Evolutionary conservation across 2,113 vertebrate species (phyloP), one percentile per base, ranked within the genome.

Genomic region (Eulemur macaco): DNA sequence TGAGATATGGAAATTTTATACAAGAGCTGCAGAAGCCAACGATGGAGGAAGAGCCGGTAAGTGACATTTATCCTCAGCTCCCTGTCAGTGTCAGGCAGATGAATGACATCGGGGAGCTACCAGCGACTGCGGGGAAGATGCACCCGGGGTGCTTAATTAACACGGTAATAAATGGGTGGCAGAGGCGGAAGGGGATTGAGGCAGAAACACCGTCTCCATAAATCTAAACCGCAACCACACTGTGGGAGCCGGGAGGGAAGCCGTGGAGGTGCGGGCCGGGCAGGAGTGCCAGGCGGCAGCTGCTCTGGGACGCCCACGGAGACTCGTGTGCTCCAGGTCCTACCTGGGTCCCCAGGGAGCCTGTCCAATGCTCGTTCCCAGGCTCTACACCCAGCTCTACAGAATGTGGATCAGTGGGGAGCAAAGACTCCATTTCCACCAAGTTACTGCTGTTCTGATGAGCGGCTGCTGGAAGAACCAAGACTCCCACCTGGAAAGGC

Each of bases 251-350:
- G 7, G 39, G 1, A 18, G 73, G 31, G 58, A 14, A 14, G 8
- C 84, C 66, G 6, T 15, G 34, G 31, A 13, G 82, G 85, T 0
- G 1, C 17, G 31, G 31, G 18, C 5, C 37, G 13, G 86, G 71
- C 1, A 58, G n/a, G 5, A 50, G 6, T 29, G 29, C 25, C 37
- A 54, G 20, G 3, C 1, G 5, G 39, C 13, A 2, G 50, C 52
- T 11, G 45, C 45, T 11, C 4, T 0, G 0, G 15, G 63, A 42
- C 29, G 80, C 52, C 1, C 21, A 3, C 25, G 4, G 45, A 83
- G n/a, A 66, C 29, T 8, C 27, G 20, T 39, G 15, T n/a, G 25
- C 45, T 15, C 20, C 10, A 47, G 20, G 86, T 42, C 52, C 45
- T 34, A 34, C 37, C 34, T 54, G 9, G n/a, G 47, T 21, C 9